Base-by-base conservation (phyloP, 1,140 invertebrate species). In the Ooceraea biroi region DNA sequence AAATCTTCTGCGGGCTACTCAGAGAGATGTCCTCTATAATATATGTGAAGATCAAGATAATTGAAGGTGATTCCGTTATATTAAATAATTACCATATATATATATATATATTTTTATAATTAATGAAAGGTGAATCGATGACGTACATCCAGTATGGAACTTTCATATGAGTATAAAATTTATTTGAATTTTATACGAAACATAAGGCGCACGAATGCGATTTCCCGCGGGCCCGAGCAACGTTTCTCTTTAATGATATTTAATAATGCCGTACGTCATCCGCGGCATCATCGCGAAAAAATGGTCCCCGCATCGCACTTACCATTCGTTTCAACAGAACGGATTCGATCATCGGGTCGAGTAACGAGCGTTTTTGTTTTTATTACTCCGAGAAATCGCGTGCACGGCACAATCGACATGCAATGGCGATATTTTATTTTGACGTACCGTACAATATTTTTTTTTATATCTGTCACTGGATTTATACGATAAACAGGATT, bases 211-310 rank as follows among this genome's bases (percentile, higher is more conserved):
- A 19, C 48, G 12, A 36, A 27, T 65, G 50, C 60, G 41, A 44
- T 48, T 41, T 57, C 22, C 57, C 17, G 19, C 22, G 11, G 25
- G 46, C 17, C 11, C 44, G 48, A 7, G 36, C 36, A 52, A 22
- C 83, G 63, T 87, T 88, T 87, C 87, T 85, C 85, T 72, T 87
- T 87, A 88, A 88, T 87, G 73, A 84, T 71, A 84, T 74, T 69
- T 87, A 87, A 87, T 88, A 87, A 78, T 63, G 72, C 41, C 58
- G 30, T 46, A 25, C 78, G 57, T 74, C 68, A 74, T 41, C 17
- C 78, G 36, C 36, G 19, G 27, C 69, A 52, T 80, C 36, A 74
- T 48, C 44, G 57, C 41, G 65, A 74, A 27, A 82, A 74, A 82
- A 74, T 82, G 27, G 57, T 55, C 55, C 52, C 46, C 44, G 57